A percentile compares a stretch with the other conserved stretches of the same genome.
These are phyloP conservation scores for Pteropus alecto DNA, from an alignment of 2,113 vertebrate genomes.

Conservation along the genomic window DNA sequence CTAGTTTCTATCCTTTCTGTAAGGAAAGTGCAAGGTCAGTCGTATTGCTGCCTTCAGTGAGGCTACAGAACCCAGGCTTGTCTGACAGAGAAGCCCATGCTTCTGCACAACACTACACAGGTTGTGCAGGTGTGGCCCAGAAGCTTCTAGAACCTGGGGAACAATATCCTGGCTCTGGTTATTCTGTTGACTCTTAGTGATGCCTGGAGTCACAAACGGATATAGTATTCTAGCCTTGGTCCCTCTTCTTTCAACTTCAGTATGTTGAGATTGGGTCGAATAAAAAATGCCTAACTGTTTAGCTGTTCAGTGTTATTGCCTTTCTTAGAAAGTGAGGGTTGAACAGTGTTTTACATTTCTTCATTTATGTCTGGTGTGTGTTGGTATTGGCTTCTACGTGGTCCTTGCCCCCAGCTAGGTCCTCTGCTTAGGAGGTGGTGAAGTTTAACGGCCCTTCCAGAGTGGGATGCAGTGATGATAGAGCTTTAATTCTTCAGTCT, in stretches of 20 bases:
- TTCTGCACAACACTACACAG: background rate
- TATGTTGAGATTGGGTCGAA: background rate
- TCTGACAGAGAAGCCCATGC: background rate
- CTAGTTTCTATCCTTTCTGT: background rate
- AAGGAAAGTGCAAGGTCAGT: background rate
- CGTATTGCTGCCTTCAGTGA: background rate
- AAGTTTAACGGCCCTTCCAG: background rate
- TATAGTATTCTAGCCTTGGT: background rate
- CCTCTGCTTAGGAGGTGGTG: background rate
- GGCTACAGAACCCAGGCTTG: background rate
- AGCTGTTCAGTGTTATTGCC: background rate
- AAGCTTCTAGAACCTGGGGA: background rate
- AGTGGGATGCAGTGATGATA: background rate
- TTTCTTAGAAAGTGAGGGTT: background rate
- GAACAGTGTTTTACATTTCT: background rate
- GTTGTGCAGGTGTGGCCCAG: background rate
- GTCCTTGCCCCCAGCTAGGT: background rate
- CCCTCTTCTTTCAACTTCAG: background rate
- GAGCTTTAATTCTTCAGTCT: background rate
- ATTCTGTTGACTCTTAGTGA: background rate
- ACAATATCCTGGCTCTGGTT: background rate
- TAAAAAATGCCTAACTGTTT: background rate
- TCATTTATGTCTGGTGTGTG: background rate
- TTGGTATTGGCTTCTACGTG: background rate
- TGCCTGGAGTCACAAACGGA: background rate